phyloP scores from a whole-genome alignment of 2,113 vertebrate species.

The Lepisosteus osseus region DNA sequence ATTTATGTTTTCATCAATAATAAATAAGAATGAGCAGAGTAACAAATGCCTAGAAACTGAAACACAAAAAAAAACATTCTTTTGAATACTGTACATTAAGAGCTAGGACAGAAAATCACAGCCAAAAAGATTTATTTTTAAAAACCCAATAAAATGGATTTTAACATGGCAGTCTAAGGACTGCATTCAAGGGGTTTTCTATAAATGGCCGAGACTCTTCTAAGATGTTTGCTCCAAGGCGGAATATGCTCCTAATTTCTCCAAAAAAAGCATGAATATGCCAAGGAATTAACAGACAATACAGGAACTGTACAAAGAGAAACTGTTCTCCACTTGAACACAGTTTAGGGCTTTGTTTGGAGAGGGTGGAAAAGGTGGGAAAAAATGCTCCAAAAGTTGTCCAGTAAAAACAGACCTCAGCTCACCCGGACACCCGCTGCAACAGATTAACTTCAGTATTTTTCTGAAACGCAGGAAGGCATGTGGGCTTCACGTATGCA shows the following conservation, averaged over 20 bases:
- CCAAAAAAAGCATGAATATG: not conserved
- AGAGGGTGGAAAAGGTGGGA: too few relatives aligned
- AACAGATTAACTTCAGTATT: too few relatives aligned
- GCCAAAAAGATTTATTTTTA: not conserved
- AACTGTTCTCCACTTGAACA: too few relatives aligned
- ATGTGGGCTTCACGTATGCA: too few relatives aligned
- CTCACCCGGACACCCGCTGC: too few relatives aligned
- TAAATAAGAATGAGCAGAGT: constrained; percentile 34
- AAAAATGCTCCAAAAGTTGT: too few relatives aligned
- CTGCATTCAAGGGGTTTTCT: not conserved
- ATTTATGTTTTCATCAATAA: constrained; percentile 36
- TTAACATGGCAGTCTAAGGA: not conserved
- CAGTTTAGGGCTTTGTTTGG: too few relatives aligned
- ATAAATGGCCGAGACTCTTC: not conserved
- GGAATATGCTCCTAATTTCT: not conserved
- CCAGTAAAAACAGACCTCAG: too few relatives aligned
- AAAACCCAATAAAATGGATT: not conserved
- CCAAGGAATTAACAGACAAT: too few relatives aligned
- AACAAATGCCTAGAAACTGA: constrained; percentile 23
- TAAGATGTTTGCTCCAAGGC: not conserved
- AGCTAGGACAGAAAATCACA: not conserved
- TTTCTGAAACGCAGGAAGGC: too few relatives aligned
- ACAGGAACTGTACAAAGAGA: too few relatives aligned
- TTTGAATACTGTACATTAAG: not conserved
- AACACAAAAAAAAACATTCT: constrained; percentile 1